These are phyloP conservation scores for Symphodus melops DNA, from an alignment of 2,113 vertebrate species.

Conservation along the genomic window DNA sequence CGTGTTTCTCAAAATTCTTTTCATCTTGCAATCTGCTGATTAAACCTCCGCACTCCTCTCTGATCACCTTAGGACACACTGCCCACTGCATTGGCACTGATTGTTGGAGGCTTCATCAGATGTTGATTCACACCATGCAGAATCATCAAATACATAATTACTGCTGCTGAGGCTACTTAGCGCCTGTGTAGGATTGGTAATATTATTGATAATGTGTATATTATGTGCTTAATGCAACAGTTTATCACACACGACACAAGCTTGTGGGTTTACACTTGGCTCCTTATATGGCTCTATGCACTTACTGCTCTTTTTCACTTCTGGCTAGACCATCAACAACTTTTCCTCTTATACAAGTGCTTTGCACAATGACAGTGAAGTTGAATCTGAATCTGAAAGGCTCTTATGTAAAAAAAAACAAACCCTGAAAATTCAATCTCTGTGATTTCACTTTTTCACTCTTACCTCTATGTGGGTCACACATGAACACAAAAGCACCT, in stretches of 20 bases:
- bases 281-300: too few relatives aligned
- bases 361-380: too few relatives aligned
- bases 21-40: neutral
- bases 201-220: too few relatives aligned
- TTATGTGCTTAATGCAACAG: neutral
- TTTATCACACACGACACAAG: neutral
- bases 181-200: neutral
- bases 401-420: too few relatives aligned
- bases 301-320: too few relatives aligned
- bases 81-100: neutral
- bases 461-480: neutral
- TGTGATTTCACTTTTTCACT: neutral
- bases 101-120: neutral
- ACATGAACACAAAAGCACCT: neutral
- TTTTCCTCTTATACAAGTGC: too few relatives aligned
- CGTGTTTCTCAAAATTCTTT: neutral
- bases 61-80: neutral
- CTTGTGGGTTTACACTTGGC: too few relatives aligned
- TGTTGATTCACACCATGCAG: neutral
- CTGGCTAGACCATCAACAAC: too few relatives aligned
- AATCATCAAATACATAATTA: too few relatives aligned
- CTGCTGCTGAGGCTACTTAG: neutral
- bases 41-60: neutral
- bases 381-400: too few relatives aligned
- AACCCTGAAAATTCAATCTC: too few relatives aligned